Evolutionary conservation across 2,113 vertebrate species (phyloP).

Genomic region (Jaculus jaculus): DNA sequence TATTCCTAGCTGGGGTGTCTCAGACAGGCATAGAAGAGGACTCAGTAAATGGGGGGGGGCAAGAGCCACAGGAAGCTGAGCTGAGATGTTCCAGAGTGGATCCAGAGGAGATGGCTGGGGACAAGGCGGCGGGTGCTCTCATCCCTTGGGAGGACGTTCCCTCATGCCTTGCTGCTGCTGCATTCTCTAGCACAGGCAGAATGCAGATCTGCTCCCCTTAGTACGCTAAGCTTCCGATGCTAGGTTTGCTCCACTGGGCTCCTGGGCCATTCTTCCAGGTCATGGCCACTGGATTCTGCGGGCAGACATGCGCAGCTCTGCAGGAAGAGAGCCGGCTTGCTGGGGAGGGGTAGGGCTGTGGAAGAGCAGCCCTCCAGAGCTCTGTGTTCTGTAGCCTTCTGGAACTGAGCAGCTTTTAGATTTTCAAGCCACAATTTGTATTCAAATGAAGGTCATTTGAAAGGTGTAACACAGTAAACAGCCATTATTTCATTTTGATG

Average conservation of each 20-base stretch:
- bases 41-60: accelerated
- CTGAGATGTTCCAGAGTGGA: neutral
- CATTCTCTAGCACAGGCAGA: too few relatives aligned
- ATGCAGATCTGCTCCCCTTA: neutral
- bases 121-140: neutral
- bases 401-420: slow-evolving; percentile 84
- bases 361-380: slow-evolving; percentile 64
- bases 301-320: neutral
- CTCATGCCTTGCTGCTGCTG: neutral
- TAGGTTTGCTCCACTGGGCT: neutral
- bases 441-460: slow-evolving; percentile 92
- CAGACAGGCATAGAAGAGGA: neutral
- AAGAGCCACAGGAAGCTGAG: neutral
- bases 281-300: neutral
- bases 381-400: slow-evolving; percentile 79
- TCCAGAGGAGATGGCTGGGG: neutral
- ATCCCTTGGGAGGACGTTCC: neutral
- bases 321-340: neutral
- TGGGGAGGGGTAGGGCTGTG: slow-evolving; percentile 1
- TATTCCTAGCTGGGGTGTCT: neutral
- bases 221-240: neutral
- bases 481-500: slow-evolving; percentile 92
- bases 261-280: neutral
- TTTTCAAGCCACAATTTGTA: slow-evolving; percentile 87
- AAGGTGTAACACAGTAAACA: slow-evolving; percentile 90